Evolutionary conservation across 2,888 invertebrate species (phyloP), one percentile per base, ranked within the genome.

Genomic region (Rhagonycha lutea): DNA sequence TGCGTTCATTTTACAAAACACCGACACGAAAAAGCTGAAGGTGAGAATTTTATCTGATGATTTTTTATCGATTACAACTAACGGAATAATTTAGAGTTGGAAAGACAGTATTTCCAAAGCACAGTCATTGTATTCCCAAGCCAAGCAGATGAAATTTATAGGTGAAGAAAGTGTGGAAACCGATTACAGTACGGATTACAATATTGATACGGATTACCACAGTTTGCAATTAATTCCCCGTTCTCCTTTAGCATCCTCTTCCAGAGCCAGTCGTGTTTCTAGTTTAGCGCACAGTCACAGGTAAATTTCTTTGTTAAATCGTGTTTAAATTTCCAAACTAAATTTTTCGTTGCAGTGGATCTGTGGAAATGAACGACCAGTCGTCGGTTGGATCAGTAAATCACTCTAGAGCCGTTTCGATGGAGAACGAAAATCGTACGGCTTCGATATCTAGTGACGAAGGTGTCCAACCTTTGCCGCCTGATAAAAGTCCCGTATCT

Each of bases 201-300:
- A 85, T 78, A 80, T 86, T 32, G 88, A 88, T 76, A 85, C 83
- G 68, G 88, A 88, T 76, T 86, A 84, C 72, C 87, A 87, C 71
- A 87, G 86, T 81, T 81, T 88, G 61, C 87, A 87, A 74, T 79
- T 87, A 74, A 84, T 85, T 14, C 88, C 87, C 78, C 84, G 86
- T 81, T 86, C 89, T 81, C 87, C 88, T 79, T 78, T 89, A 84
- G 88, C 87, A 74, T 83, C 86, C 79, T 88, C 88, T 61, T 91
- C 91, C 63, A 86, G 92, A 79, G 91, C 91, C 61, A 92, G 93
- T 80, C 90, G 93, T 81, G 91, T 93, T 32, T 92, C 93, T 79
- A 93, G 93, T 86, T 89, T 94, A 12, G 93, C 92, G 74, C 94
- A 94, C 84, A 94, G 94, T 82, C 94, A 94, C 86, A 92, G 91